Evolutionary conservation across 2,113 vertebrate genomes (phyloP), one percentile per base, ranked within the genome.

Genomic region (Etheostoma spectabile): DNA sequence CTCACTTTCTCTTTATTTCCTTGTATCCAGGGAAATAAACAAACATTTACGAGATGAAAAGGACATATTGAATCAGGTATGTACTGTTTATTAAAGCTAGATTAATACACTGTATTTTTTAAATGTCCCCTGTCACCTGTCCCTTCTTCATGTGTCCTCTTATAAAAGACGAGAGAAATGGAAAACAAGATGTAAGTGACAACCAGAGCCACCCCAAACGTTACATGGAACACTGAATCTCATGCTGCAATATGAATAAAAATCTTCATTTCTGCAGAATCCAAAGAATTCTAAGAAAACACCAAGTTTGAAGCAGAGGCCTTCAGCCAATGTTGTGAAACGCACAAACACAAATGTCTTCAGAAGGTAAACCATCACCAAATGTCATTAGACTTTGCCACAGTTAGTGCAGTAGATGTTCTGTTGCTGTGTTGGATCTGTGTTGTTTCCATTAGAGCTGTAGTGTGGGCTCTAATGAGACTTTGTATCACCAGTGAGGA

Each of bases 21-120:
- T 70, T 85, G 16, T 83, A 38, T 88, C 1, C 84, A 99, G 97
- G 91, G 98, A 99, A 95, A 97, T 97, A 90, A 99, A 99, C 92
- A 99, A 98, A 90, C 95, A 97, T 85, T 95, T 99, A 82, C 95
- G 92, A 74, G 97, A 98, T 87, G 97, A 99, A 78, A 93, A 86
- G 8, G 97, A 99, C 82, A 93, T 97, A n/a, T 83, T 85, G 87
- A 94, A 95, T 83, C 92, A 94, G 87, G 95, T 95, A 64, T 51
- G 90, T 87, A n/a, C 19, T 0, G 5, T 55, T 33, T 60, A 49
- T 62, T 21, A 45, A 10, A 60, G 14, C 1, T 6, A 4, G 12
- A 69, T 55, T 4, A 5, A 48, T 57, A 42, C 3, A 8, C 0
- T 60, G 22, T 4, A 45, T 48, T 70, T 35, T 46, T 78, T 19